phyloP scores from a whole-genome alignment of 2,888 invertebrate genomes.

The Tenodera sinensis region DNA sequence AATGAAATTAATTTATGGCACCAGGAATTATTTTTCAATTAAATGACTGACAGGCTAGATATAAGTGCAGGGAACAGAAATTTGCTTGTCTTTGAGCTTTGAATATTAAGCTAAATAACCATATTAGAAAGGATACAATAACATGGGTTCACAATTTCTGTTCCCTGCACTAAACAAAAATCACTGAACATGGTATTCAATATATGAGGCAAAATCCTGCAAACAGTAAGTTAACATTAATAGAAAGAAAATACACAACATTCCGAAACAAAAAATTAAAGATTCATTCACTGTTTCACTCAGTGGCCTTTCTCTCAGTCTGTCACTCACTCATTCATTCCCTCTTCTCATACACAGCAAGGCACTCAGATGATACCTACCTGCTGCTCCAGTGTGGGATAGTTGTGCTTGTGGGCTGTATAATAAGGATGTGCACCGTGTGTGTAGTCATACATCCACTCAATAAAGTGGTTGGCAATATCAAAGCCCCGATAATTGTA shows the following conservation, averaged over 20 bases:
- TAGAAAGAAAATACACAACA: neutral
- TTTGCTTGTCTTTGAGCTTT: neutral
- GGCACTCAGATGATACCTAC: conserved; percentile 45
- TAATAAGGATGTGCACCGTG: conserved; percentile 74
- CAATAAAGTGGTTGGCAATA: conserved; percentile 90
- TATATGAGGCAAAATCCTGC: neutral
- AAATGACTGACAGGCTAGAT: neutral
- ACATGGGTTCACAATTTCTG: neutral
- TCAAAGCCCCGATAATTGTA: conserved; percentile 93
- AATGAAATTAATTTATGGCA: neutral
- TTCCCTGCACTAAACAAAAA: neutral
- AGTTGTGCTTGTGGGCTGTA: conserved; percentile 60
- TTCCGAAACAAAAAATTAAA: neutral
- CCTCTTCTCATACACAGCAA: neutral
- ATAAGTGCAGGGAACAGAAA: neutral
- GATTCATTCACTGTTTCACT: neutral
- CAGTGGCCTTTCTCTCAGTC: neutral
- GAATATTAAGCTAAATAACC: too few species aligned
- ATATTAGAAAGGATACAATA: too few species aligned
- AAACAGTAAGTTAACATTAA: neutral
- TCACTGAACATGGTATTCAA: neutral
- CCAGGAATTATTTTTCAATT: neutral
- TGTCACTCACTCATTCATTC: neutral
- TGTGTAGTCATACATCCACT: conserved; percentile 89
- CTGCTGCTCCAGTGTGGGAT: conserved; percentile 77